These are phyloP conservation scores for Sternotherus odoratus DNA, from an alignment of 2,797 vertebrate genomes.

Conservation along the genomic window DNA sequence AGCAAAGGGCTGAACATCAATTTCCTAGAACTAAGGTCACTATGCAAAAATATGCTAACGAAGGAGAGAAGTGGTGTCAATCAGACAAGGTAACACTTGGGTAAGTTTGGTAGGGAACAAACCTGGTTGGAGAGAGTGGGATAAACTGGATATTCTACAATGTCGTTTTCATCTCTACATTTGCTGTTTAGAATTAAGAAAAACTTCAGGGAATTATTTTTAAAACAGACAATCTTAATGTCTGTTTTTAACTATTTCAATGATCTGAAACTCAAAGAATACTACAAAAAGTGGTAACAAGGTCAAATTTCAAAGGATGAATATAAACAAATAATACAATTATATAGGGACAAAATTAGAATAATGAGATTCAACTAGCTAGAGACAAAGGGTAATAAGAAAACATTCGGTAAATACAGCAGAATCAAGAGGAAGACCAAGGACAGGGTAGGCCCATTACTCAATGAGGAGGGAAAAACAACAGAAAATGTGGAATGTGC, in stretches of 20 bases:
- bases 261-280: too few species aligned
- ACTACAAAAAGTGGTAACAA: too few species aligned
- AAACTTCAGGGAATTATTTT: background rate
- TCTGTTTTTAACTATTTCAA: too few species aligned
- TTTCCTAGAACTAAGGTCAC: background rate
- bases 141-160: background rate
- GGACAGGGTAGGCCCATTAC: too few species aligned
- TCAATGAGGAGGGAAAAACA: background rate
- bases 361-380: too few species aligned
- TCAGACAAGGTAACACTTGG: rapidly evolving
- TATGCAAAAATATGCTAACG: background rate
- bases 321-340: too few species aligned
- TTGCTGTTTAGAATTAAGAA: constrained; percentile 20
- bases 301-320: too few species aligned
- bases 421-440: too few species aligned
- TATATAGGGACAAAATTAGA: too few species aligned
- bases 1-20: background rate
- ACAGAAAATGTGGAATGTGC: background rate
- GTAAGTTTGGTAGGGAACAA: background rate
- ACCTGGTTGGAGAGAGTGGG: background rate
- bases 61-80: background rate
- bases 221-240: too few species aligned
- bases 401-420: too few species aligned
- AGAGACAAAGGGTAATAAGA: too few species aligned
- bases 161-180: background rate